These are phyloP conservation scores for Cryptotis parvus DNA, from an alignment of 2,113 vertebrate species.

Conservation along the genomic window DNA sequence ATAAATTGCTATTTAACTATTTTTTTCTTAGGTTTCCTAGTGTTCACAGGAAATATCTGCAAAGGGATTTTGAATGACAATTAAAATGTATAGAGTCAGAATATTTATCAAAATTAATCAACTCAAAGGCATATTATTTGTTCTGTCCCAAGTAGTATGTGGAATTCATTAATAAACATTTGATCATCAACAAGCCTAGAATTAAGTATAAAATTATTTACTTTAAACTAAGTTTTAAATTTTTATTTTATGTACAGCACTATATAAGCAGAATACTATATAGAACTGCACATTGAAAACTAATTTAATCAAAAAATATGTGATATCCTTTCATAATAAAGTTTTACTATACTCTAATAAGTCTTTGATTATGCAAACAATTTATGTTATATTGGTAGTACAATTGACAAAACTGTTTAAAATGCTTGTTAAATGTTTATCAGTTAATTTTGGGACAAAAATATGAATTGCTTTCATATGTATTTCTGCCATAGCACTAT, in stretches of 20 bases:
- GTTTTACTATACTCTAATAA: conserved; percentile 39
- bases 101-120: conserved; percentile 38
- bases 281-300: not conserved
- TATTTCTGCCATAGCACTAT: no score
- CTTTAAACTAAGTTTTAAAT: conserved; percentile 28
- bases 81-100: conserved; percentile 9
- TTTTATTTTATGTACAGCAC: conserved; percentile 44
- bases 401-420: conserved; percentile 4
- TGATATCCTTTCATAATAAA: not conserved
- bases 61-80: conserved; percentile 11
- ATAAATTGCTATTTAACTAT: conserved; percentile 1
- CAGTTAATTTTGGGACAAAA: not conserved
- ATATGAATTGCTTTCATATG: no score
- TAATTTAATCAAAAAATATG: not conserved
- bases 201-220: conserved; percentile 38
- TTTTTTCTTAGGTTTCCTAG: conserved; percentile 36
- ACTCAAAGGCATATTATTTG: not conserved
- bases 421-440: not conserved
- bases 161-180: conserved; percentile 44
- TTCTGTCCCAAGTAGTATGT: not conserved
- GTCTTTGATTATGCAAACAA: not conserved
- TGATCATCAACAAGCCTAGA: not conserved
- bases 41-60: not conserved
- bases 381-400: not conserved
- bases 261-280: not conserved